Evolutionary conservation across 2,113 vertebrate genomes (phyloP).

Genomic region (Melanotaenia duboulayi): DNA sequence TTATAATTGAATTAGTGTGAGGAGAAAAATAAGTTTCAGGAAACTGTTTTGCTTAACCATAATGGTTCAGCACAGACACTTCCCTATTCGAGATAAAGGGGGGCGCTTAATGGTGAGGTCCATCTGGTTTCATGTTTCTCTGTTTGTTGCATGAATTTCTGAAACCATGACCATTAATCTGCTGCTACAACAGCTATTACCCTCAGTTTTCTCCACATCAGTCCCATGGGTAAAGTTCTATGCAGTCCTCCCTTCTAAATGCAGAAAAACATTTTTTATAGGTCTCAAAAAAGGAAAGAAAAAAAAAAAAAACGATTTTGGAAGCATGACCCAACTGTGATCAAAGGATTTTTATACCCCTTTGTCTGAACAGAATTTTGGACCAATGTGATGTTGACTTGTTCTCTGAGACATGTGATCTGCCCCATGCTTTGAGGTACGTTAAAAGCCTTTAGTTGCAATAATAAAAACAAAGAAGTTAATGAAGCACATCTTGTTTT

Average conservation of each 20-base stretch:
- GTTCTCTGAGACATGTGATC: no score
- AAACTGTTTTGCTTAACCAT: slow-evolving; percentile 58
- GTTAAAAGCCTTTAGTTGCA: no score
- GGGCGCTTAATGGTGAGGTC: slow-evolving; percentile 16
- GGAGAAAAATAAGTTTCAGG: slow-evolving; percentile 51
- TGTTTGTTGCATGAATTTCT: slow-evolving; percentile 10
- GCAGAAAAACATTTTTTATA: neutral
- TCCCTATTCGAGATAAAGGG: neutral
- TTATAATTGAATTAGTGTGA: slow-evolving; percentile 78
- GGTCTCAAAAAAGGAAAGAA: neutral
- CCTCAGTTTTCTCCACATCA: neutral
- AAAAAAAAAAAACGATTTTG: neutral
- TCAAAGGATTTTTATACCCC: no score
- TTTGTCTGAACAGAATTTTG: no score
- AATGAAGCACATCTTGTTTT: no score
- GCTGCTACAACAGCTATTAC: neutral
- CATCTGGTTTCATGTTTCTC: slow-evolving; percentile 24
- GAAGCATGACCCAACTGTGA: no score
- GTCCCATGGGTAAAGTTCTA: neutral
- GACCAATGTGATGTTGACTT: no score
- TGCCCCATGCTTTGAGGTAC: no score
- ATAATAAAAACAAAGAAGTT: no score
- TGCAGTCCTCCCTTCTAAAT: neutral
- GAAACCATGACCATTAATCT: neutral
- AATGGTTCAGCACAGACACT: slow-evolving; percentile 38